These are phyloP conservation scores for Chrysolina haemoptera DNA, from an alignment of 2,888 invertebrate genomes.

Conservation along the genomic window DNA sequence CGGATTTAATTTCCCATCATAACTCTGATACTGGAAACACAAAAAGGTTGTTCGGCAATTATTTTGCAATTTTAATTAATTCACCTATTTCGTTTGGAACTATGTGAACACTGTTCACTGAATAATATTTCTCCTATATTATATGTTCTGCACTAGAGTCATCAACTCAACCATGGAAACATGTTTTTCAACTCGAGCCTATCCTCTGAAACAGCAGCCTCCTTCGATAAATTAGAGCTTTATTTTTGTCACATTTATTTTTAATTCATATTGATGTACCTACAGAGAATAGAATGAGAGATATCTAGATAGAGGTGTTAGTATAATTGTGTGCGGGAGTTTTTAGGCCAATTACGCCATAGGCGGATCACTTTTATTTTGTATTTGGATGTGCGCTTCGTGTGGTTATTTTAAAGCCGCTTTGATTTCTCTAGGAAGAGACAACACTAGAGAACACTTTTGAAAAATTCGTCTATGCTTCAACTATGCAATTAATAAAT, in stretches of 20 bases:
- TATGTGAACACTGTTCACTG: no score
- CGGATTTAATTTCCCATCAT: no score
- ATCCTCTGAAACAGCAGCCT: not conserved
- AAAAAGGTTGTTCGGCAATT: no score
- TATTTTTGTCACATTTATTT: constrained; percentile 16
- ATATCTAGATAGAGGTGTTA: constrained; percentile 10
- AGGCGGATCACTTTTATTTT: constrained; percentile 1
- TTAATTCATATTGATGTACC: constrained; percentile 22
- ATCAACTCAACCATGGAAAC: not conserved
- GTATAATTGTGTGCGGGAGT: constrained; percentile 19
- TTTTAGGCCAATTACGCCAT: constrained; percentile 6
- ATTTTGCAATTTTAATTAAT: no score
- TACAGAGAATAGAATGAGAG: constrained; percentile 10
- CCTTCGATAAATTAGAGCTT: constrained; percentile 9
- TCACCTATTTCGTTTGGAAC: no score
- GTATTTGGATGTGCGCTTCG: not conserved
- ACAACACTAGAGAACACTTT: no score
- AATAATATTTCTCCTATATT: no score
- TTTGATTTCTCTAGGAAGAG: no score
- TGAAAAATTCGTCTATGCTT: no score
- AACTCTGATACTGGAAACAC: no score
- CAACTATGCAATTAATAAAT: no score
- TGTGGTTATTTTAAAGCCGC: no score
- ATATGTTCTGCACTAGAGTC: not conserved
- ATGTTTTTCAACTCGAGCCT: constrained; percentile 1